Percentiles rank a stretch among this genome's conserved stretches.
Evolutionary conservation across 2,888 invertebrate species (phyloP).

Genomic region (Isoperla grammatica): DNA sequence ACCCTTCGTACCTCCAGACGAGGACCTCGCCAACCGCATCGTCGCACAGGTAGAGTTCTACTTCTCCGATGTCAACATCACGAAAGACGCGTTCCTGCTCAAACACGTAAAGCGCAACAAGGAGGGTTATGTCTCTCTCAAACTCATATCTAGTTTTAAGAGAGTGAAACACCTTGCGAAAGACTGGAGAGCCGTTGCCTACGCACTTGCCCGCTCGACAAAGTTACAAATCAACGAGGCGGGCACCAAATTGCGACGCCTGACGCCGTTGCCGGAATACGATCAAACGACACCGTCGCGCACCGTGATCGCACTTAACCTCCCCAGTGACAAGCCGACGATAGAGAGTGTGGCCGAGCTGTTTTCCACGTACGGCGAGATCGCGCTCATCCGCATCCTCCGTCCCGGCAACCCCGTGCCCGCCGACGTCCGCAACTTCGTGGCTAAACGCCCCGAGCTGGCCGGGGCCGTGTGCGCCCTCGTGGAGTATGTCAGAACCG

Average conservation of each 20-base stretch:
- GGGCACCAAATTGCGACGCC: conserved; percentile 82
- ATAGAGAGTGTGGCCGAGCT: conserved; percentile 89
- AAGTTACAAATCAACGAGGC: conserved; percentile 84
- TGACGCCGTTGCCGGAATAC: conserved; percentile 79
- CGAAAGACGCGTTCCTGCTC: conserved; percentile 90
- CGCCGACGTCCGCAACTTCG: conserved; percentile 84
- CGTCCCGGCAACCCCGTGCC: conserved; percentile 87
- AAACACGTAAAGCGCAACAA: conserved; percentile 94
- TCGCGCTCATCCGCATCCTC: conserved; percentile 80
- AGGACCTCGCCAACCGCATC: conserved; percentile 71
- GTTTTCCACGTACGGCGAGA: conserved; percentile 84
- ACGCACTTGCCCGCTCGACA: conserved; percentile 70
- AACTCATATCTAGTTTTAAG: conserved; percentile 91
- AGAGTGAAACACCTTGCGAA: conserved; percentile 89
- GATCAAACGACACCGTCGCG: conserved; percentile 91
- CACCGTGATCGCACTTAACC: conserved; percentile 80
- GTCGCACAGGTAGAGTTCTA: conserved; percentile 90
- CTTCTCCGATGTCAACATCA: conserved; percentile 91
- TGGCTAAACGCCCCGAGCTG: conserved; percentile 84
- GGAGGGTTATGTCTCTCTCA: conserved; percentile 91
- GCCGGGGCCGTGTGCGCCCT: conserved; percentile 82
- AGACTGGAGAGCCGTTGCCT: conserved; percentile 90
- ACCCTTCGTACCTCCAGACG: conserved; percentile 60
- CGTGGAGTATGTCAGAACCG: conserved; percentile 85
- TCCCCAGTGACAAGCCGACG: conserved; percentile 77